Evolutionary conservation across 2,888 invertebrate genomes (phyloP), one percentile per base, ranked within the genome.

Genomic region (Drosophila fulvimacula): DNA sequence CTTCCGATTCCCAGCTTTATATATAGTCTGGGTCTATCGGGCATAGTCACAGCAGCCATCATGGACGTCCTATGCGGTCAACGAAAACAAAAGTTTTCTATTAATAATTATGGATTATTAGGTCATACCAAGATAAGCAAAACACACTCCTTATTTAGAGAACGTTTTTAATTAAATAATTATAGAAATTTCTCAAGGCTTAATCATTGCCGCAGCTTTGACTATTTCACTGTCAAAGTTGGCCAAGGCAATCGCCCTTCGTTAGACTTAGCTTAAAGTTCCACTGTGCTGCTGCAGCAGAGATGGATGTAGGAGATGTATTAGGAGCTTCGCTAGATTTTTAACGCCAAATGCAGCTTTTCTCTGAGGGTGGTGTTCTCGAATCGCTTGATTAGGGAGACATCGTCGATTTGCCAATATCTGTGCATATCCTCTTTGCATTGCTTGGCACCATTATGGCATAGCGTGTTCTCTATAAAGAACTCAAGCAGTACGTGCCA

Each of bases 1-100:
- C 1, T 3, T 0, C 17, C 38, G 21, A 7, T 2, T 2, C 11
- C 13, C 30, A 5, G 27, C 96, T 96, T 24, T 61, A 55, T 49
- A 58, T 36, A n/a, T 27, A 27, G 6, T 3, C 7, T 7, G 13
- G 13, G 7, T 30, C 7, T 9, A 11, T 13, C 17, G 13, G 17
- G 10, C 17, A 2, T 2, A n/a, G 10, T 0, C 17, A 4, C 17
- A 39, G n/a, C 42, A 52, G 27, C 38, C 38, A 58, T 5, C 6
- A 9, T 7, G 0, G 19, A 15, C 42, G 32, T 6, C 6, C 10
- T 32, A 48, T 58, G 48, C 48, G 58, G 58, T 46, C 46, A n/a
- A 15, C 11, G 34, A 24, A 21, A 44, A 9, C 9, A 10, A 17
- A 17, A 19, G 17, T 10, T 10, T 39, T 3, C 1, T 11, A 36